phyloP scores from a whole-genome alignment of 2,797 vertebrate genomes.

The Sternotherus odoratus region DNA sequence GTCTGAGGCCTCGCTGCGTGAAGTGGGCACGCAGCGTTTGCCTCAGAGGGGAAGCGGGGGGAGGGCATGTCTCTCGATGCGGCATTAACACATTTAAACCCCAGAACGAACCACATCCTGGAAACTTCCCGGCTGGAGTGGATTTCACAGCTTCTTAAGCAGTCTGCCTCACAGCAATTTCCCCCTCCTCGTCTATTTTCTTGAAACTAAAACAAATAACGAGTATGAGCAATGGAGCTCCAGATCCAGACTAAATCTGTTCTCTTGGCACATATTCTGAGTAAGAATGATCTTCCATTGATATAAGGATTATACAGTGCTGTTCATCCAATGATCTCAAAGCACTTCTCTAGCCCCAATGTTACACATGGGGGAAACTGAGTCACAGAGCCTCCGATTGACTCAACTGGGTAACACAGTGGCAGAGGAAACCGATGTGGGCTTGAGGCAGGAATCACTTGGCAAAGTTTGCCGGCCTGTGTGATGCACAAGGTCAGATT shows the following conservation, averaged over 20 bases:
- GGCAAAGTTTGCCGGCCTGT: background rate
- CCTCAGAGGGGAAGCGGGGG: background rate
- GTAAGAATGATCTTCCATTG: background rate
- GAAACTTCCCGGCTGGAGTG: background rate
- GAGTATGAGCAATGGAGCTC: conserved; percentile 22
- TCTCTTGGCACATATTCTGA: background rate
- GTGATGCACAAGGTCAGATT: background rate
- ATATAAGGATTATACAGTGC: background rate
- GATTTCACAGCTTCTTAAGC: background rate
- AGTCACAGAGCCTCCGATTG: rapidly evolving
- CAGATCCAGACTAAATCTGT: background rate
- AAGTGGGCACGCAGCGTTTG: conserved; percentile 47
- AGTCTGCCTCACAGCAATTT: background rate
- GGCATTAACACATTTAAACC: background rate
- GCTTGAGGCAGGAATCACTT: background rate
- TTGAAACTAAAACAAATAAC: background rate
- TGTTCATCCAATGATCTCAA: background rate
- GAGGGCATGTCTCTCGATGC: background rate
- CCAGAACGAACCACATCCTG: background rate
- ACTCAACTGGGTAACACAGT: background rate
- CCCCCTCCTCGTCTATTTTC: background rate
- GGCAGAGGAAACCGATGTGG: background rate
- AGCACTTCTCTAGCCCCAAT: background rate
- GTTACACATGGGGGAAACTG: rapidly evolving
- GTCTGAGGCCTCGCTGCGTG: conserved; percentile 46